These are phyloP conservation scores for Syngnathoides biaculeatus DNA, from an alignment of 2,113 vertebrate genomes.

Conservation along the genomic window DNA sequence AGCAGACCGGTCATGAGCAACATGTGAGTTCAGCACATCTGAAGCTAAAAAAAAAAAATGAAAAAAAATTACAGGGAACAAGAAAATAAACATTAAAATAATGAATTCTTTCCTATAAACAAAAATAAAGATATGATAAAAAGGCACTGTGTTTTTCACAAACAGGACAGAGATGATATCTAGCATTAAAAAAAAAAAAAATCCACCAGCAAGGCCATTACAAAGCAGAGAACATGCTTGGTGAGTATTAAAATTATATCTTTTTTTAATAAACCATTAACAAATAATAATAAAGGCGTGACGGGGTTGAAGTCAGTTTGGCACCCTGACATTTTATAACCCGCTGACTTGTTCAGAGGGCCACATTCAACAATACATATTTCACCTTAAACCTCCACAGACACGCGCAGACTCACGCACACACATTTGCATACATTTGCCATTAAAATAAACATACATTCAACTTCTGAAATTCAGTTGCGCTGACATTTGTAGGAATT, in stretches of 20 bases:
- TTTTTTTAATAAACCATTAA: conserved; percentile 61
- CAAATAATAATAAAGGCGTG: conserved; percentile 63
- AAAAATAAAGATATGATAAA: conserved; percentile 58
- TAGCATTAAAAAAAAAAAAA: conserved; percentile 51
- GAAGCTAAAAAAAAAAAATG: conserved; percentile 46
- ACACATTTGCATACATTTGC: not conserved
- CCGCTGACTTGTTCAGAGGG: conserved; percentile 6
- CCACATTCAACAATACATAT: conserved; percentile 25
- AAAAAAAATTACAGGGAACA: conserved; percentile 40
- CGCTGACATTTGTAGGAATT: not conserved
- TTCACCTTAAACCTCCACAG: not conserved
- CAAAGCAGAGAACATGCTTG: conserved; percentile 70
- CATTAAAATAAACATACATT: not conserved
- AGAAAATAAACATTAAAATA: conserved; percentile 60
- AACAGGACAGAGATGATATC: conserved; percentile 47
- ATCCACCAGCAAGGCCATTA: conserved; percentile 62
- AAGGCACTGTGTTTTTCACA: conserved; percentile 82
- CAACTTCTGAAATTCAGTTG: not conserved
- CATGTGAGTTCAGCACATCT: conserved; percentile 32
- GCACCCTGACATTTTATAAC: conserved; percentile 36
- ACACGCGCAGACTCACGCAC: not conserved
- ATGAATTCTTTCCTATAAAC: conserved; percentile 60
- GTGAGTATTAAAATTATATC: conserved; percentile 62
- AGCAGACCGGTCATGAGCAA: conserved; percentile 67
- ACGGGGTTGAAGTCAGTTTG: conserved; percentile 44